phyloP scores from a whole-genome alignment of 2,113 vertebrate species.

The Scytalopus superciliaris region DNA sequence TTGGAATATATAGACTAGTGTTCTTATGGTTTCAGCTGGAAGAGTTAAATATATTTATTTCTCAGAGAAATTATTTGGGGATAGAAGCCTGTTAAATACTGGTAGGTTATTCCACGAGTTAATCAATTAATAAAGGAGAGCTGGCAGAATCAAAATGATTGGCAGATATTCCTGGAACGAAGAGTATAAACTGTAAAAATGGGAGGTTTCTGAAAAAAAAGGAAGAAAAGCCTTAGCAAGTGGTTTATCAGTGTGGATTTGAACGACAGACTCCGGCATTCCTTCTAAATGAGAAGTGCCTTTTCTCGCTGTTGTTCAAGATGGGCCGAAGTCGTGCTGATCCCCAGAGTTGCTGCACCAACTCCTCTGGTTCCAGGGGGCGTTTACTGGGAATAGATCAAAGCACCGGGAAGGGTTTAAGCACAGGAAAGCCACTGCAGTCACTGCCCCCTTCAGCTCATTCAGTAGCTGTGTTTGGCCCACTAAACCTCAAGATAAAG shows the following conservation, averaged over 20 bases:
- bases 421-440: conserved; percentile 5
- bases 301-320: neutral
- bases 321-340: neutral
- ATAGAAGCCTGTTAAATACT: conserved; percentile 64
- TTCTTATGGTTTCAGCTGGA: neutral
- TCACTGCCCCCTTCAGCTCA: neutral
- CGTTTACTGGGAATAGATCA: neutral
- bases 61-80: conserved; percentile 58
- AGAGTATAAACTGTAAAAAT: conserved; percentile 50
- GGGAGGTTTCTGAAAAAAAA: conserved; percentile 20
- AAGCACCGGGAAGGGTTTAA: neutral
- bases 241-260: conserved; percentile 7
- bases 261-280: conserved; percentile 34
- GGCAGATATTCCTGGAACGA: conserved; percentile 72
- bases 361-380: neutral
- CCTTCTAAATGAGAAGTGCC: neutral
- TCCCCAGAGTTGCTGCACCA: neutral
- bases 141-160: conserved; percentile 75
- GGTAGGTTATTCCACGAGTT: conserved; percentile 68
- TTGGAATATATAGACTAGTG: neutral
- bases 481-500: neutral
- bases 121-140: conserved; percentile 77
- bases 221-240: neutral
- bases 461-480: neutral
- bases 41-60: conserved; percentile 41